Base-by-base conservation (phyloP, 2,797 vertebrate genomes). In the Varecia variegata region DNA sequence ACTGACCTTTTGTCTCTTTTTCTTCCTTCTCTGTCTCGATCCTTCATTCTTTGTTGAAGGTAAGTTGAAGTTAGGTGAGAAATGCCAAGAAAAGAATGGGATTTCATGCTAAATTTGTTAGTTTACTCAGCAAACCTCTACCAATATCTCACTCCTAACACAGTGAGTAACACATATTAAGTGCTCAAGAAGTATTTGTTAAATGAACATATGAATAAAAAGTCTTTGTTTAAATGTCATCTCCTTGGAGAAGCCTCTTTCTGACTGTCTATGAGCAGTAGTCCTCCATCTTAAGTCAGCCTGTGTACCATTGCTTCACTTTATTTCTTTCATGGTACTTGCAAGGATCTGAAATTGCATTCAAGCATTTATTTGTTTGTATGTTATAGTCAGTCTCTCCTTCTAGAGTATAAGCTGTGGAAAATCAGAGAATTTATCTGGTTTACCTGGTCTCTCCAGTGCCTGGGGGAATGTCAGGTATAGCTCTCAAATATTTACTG, bases 21-120 rank as follows among this genome's bases (percentile, higher is more conserved):
- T 30, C 35, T 32, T 23, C 50, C 25, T 62, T 85, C 45, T 47
- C n/a, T 68, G 25, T 4, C 52, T 88, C 32, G 4, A 68, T 38
- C 56, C 58, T 38, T 91, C 38, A 80, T 93, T 81, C 50, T 94
- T 90, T 81, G 81, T 80, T 25, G 35, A 93, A 90, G 40, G 35
- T 67, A 27, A 80, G 30, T 82, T 88, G 79, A 91, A 85, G 35
- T 25, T 80, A 79, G 56, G 6, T 52, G 15, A 81, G 76, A 18
- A 92, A 85, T 10, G n/a, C 38, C 58, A 93, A 81, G 30, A 91
- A 92, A 88, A 76, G 12, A 91, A 91, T 35, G 62, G 4, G 32
- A 88, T 85, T 93, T 85, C 30, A 85, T 38, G 35, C 43, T 95
- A 76, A 80, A 76, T 81, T 47, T 62, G 11, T 54, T 68, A 74